Percentiles rank a stretch among this genome's conserved stretches.
Conservation (phyloP, 1,140 invertebrate species). For the Cotesia glomerata region DNA sequence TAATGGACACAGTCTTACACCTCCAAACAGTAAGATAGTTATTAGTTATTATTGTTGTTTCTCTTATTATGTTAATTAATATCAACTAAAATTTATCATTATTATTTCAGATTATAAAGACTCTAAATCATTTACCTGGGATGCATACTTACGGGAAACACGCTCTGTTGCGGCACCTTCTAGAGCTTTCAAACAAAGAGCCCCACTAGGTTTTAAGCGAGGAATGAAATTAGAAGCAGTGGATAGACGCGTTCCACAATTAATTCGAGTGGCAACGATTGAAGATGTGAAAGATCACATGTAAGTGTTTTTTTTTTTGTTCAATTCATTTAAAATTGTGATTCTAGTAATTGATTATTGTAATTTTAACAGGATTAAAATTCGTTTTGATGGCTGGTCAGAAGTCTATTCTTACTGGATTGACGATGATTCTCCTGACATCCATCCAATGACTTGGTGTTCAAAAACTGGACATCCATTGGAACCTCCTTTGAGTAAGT, state of each 20-base stretch:
- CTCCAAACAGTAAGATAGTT: constrained; percentile 78
- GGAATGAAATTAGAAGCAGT: constrained; percentile 92
- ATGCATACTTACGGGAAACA: constrained; percentile 80
- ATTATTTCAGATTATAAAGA: constrained; percentile 71
- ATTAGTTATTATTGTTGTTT: neutral
- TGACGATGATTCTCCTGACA: constrained; percentile 87
- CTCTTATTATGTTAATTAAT: neutral
- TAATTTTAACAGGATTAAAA: constrained; percentile 68
- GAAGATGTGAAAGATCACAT: constrained; percentile 76
- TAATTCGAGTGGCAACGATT: constrained; percentile 88
- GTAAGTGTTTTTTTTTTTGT: constrained; percentile 36
- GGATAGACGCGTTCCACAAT: constrained; percentile 80
- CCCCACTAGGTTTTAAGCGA: constrained; percentile 80
- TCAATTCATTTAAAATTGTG: neutral
- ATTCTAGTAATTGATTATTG: neutral
- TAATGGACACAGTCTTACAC: constrained; percentile 79
- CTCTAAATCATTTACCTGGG: constrained; percentile 81
- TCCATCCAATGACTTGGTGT: constrained; percentile 93
- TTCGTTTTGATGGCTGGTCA: constrained; percentile 92
- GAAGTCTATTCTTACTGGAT: constrained; percentile 87
- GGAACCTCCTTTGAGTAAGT: constrained; percentile 79
- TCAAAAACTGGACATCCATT: constrained; percentile 84
- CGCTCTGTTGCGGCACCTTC: constrained; percentile 79
- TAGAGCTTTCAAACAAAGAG: constrained; percentile 80
- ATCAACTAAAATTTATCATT: constrained; percentile 5